Evolutionary conservation across 2,888 invertebrate species (phyloP), one percentile per base, ranked within the genome.

Genomic region (Macrosiphum euphorbiae): DNA sequence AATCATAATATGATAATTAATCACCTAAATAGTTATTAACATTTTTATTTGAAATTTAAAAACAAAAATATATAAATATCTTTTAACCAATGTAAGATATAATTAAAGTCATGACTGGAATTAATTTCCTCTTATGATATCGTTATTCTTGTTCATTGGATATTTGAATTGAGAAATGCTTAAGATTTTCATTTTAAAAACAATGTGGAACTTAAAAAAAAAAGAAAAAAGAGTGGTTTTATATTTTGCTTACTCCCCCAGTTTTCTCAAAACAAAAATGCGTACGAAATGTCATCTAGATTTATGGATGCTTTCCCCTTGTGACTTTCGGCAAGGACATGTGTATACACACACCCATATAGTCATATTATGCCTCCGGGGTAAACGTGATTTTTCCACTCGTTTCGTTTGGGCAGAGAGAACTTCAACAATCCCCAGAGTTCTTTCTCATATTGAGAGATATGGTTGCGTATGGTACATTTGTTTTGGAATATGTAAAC

Each of bases 381-480:
- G 93, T 93, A 93, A 93, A 94, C 94, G 90, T 94, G 94, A 90
- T 90, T 86, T 94, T 90, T 87, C 94, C 89, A 58, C 89, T 93
- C 90, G 90, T 85, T 85, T 35, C 84, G 61, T 90, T 47, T 47
- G 24, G 44, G 28, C 3, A 44, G n/a, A 55, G 88, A n/a, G 41
- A 55, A 44, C 52, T 67, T 84, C 55, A 85, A 84, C 44, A 85
- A 90, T 90, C 85, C 90, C 89, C 55, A 85, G 93, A 85, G 90
- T 90, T 90, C 26, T 86, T 86, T 86, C 10, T 86, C 28, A 41
- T 67, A 85, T 89, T 28, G 84, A 93, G 89, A 90, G 89, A 93
- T 93, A 93, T 58, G 58, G 84, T 84, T 55, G 24, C 20, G 52
- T 89, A 55, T n/a, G 85, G 93, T 90, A 90, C 93, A 93, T 93